phyloP scores from a whole-genome alignment of 2,797 vertebrate species.

The Cyprinodon diabolis region DNA sequence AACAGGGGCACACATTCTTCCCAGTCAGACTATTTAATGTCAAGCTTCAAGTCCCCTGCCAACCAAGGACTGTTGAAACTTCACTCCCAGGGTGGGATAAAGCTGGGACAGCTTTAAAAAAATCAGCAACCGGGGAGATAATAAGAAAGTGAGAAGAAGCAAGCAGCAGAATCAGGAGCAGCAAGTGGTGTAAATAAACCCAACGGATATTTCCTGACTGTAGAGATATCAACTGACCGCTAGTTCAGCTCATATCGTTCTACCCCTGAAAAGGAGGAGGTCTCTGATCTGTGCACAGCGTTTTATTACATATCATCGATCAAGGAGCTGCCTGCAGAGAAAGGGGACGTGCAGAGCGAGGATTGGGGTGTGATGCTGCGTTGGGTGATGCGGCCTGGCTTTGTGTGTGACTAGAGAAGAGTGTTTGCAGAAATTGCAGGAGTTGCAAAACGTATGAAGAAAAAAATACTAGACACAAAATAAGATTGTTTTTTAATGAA shows the following conservation, averaged over 20 bases:
- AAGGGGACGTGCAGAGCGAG: slow-evolving; percentile 6
- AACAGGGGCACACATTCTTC: slow-evolving; percentile 19
- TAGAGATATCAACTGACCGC: slow-evolving; percentile 40
- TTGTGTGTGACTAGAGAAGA: neutral
- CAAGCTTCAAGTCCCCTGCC: slow-evolving; percentile 6
- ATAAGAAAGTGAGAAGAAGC: neutral
- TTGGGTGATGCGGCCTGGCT: slow-evolving; percentile 43
- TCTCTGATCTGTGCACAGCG: slow-evolving; percentile 17
- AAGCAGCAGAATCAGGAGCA: slow-evolving; percentile 9
- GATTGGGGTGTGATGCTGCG: slow-evolving; percentile 6
- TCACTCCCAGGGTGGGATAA: slow-evolving; percentile 13
- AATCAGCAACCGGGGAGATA: slow-evolving; percentile 6
- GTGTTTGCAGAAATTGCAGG: slow-evolving; percentile 3
- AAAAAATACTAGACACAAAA: slow-evolving; percentile 18
- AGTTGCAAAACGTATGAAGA: neutral
- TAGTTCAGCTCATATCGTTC: slow-evolving; percentile 28
- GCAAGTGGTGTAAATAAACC: slow-evolving; percentile 28
- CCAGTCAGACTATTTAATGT: slow-evolving; percentile 6
- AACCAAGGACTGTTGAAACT: slow-evolving; percentile 21
- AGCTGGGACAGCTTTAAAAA: neutral
- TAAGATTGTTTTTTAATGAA: slow-evolving; percentile 19
- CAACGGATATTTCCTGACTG: slow-evolving; percentile 28
- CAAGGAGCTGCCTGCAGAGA: slow-evolving; percentile 5
- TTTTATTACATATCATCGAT: slow-evolving; percentile 41
- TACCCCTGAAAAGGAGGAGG: slow-evolving; percentile 24